Base-by-base conservation (phyloP, 2,797 vertebrate genomes). In the Pterois miles region DNA sequence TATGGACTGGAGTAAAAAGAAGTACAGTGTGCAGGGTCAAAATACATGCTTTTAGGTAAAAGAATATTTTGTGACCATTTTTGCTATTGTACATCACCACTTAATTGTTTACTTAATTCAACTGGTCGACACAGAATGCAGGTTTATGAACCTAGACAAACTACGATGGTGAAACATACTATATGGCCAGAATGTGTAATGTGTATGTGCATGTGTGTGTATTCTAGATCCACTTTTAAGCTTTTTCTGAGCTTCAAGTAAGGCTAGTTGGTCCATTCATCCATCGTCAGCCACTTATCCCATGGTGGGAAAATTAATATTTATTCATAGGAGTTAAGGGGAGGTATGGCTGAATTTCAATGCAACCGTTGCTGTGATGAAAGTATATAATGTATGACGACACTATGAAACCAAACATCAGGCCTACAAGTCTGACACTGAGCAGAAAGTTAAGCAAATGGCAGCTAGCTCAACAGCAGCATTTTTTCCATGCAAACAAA, bases 291-390 rank as follows among this genome's bases (percentile, higher is more conserved):
- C n/a, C n/a, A n/a, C n/a, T n/a, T n/a, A n/a, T n/a, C n/a, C n/a
- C 40, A 23, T 11, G n/a, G 53, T 65, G 65, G 34, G 34, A 64
- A 62, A 10, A 46, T 46, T 0, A 9, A 20, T 46, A 64, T 66
- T 65, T 59, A 3, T 71, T 50, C 56, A 57, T 4, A 59, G 56
- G 60, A 34, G 3, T 48, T 25, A 60, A 60, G 5, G 54, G 52
- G 18, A 64, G 59, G 43, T n/a, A 46, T 76, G 48, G 20, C 43
- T 70, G n/a, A 71, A 50, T 59, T 71, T 29, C 40, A 22, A 52
- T 14, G 46, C 52, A 23, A 22, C 20, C 23, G 46, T 67, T 4
- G 3, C 43, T 20, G 0, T 20, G 43, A 9, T 1, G 50, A n/a
- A n/a, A 52, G 50, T 23, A 5, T 23, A 13, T 23, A 2, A 52